Conservation (phyloP, 2,888 invertebrate species). For the Ophion obscuratus region DNA sequence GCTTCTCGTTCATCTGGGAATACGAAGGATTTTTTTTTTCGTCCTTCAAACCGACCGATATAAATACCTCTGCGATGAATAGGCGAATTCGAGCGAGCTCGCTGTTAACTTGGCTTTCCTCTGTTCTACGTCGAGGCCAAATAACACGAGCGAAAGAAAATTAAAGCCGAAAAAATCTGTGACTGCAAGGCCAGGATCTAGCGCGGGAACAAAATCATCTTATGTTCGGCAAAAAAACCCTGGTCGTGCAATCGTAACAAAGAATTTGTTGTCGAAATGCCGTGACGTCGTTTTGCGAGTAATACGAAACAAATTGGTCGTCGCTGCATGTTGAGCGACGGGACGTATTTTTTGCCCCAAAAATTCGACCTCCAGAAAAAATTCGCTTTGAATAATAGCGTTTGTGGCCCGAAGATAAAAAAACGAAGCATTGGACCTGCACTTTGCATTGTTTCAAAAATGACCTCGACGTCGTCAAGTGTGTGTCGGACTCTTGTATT, state of each 20-base stretch:
- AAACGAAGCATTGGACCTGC: background rate
- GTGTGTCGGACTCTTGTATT: too few relatives aligned
- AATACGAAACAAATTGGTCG: slow-evolving; percentile 13
- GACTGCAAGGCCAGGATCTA: background rate
- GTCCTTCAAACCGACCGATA: slow-evolving; percentile 14
- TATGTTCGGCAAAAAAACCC: slow-evolving; percentile 24
- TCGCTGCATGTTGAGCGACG: background rate
- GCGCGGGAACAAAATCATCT: slow-evolving; percentile 9
- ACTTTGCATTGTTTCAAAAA: too few relatives aligned
- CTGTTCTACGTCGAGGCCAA: slow-evolving; percentile 24
- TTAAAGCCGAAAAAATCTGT: slow-evolving; percentile 17
- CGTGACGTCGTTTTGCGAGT: slow-evolving; percentile 7
- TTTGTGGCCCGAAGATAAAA: background rate
- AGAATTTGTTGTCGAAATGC: background rate
- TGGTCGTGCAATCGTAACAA: slow-evolving; percentile 7
- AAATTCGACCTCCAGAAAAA: background rate
- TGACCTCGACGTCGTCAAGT: too few relatives aligned
- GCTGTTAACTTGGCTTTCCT: slow-evolving; percentile 12
- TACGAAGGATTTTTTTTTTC: slow-evolving; percentile 3
- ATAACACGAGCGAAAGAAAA: slow-evolving; percentile 15
- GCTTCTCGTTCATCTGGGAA: slow-evolving; percentile 1
- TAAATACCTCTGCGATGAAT: slow-evolving; percentile 23
- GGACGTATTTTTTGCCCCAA: background rate
- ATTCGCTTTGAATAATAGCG: background rate
- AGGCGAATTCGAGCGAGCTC: slow-evolving; percentile 28